Evolutionary conservation across 2,888 invertebrate genomes (phyloP).

Genomic region (Hypolimnas misippus): DNA sequence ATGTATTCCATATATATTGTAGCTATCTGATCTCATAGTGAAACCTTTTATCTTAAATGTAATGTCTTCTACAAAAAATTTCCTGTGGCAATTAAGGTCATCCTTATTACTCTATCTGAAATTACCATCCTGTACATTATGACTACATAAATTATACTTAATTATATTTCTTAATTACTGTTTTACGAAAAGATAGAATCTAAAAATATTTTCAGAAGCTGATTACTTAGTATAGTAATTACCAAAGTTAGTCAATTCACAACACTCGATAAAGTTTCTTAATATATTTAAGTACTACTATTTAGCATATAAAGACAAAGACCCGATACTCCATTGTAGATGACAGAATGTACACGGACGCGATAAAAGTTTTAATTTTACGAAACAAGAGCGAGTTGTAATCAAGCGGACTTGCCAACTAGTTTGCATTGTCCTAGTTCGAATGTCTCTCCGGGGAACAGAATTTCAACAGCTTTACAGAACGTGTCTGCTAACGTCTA

Average conservation of each 20-base stretch:
- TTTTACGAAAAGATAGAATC: no score
- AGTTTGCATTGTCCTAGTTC: conserved; percentile 41
- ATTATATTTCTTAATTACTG: no score
- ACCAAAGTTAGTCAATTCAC: not conserved
- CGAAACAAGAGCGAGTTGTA: conserved; percentile 40
- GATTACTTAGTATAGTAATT: no score
- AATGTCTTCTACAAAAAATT: no score
- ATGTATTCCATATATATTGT: no score
- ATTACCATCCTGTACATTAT: no score
- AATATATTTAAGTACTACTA: conserved; percentile 26
- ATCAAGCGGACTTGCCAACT: conserved; percentile 41
- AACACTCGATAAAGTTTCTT: conserved; percentile 33
- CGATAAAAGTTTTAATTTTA: conserved; percentile 41
- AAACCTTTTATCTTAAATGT: no score
- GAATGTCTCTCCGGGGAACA: conserved; percentile 38
- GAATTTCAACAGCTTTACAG: conserved; percentile 39
- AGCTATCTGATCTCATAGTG: no score
- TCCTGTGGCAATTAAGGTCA: no score
- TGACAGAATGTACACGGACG: conserved; percentile 30
- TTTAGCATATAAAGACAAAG: conserved; percentile 21
- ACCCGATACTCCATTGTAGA: conserved; percentile 25
- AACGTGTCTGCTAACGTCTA: conserved; percentile 21
- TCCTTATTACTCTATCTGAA: no score
- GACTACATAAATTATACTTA: no score
- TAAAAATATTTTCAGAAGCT: no score